These are phyloP conservation scores for Carollia perspicillata DNA, from an alignment of 2,113 vertebrate species.

Conservation along the genomic window DNA sequence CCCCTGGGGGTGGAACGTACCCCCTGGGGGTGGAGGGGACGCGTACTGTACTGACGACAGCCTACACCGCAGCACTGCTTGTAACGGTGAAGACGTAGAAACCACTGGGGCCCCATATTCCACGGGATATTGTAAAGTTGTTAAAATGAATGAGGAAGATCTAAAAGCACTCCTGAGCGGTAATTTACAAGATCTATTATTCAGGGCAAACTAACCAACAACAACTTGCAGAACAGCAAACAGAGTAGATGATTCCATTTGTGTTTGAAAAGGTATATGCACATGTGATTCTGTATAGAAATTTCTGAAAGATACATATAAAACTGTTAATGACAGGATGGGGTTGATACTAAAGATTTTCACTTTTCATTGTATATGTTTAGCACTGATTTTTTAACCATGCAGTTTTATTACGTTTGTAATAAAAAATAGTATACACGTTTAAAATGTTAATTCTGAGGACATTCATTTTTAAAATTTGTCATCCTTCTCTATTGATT, in stretches of 20 bases:
- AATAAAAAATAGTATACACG: conserved; percentile 42
- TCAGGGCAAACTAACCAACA: background rate
- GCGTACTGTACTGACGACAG: background rate
- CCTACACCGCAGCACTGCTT: background rate
- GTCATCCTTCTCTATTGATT: background rate
- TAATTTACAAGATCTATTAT: background rate
- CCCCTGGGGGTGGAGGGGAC: background rate
- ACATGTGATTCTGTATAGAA: background rate
- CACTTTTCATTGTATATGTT: conserved; percentile 14
- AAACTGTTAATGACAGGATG: background rate
- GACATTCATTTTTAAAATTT: background rate
- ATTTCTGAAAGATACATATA: background rate
- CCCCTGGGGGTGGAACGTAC: background rate
- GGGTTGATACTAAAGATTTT: background rate
- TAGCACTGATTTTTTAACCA: conserved; percentile 41
- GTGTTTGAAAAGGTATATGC: background rate
- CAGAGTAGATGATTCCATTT: background rate
- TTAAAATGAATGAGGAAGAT: background rate
- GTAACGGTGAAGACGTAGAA: background rate
- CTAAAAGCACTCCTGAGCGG: background rate
- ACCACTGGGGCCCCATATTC: background rate
- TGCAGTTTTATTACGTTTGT: conserved; percentile 13
- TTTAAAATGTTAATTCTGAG: conserved; percentile 32
- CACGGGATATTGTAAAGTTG: background rate
- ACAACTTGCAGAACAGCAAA: background rate